A percentile compares a stretch with the other conserved stretches of the same genome.
Evolutionary conservation across 1,140 invertebrate species (phyloP).

Genomic region (Ylistrum balloti): DNA sequence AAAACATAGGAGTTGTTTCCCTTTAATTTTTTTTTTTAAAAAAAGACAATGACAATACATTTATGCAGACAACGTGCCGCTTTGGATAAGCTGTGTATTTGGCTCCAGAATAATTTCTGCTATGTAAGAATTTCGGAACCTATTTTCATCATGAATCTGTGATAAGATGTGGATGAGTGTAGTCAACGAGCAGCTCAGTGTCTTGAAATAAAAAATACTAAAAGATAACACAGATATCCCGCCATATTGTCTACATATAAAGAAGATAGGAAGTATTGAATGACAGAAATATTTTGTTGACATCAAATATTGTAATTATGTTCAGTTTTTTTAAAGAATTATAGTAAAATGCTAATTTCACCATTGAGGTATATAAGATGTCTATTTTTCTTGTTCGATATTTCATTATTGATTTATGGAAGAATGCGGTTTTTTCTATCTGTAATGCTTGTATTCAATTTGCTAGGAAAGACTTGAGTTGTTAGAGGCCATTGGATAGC

Average conservation of each 20-base stretch:
- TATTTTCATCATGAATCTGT: neutral
- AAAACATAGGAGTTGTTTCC: neutral
- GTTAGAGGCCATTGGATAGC: neutral
- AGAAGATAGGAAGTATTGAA: too few relatives aligned
- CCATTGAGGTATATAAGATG: neutral
- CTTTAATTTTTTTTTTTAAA: conserved; percentile 18
- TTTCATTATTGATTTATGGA: neutral
- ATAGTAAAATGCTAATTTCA: neutral
- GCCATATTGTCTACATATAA: too few relatives aligned
- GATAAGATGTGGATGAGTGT: too few relatives aligned
- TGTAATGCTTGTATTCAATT: neutral
- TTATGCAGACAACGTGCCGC: neutral
- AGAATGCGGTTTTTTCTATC: neutral
- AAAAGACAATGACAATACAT: neutral
- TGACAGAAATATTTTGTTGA: too few relatives aligned
- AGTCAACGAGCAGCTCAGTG: too few relatives aligned
- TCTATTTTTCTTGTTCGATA: neutral
- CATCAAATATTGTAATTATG: neutral
- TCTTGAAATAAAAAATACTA: too few relatives aligned
- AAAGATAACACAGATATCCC: too few relatives aligned
- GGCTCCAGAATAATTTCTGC: neutral
- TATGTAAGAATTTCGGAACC: neutral
- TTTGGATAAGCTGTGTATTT: neutral
- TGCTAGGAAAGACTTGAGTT: conserved; percentile 18
- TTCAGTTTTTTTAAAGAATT: too few relatives aligned